These are phyloP conservation scores for Euphonia xanthogaster DNA, from an alignment of 2,797 vertebrate species.

Conservation along the genomic window DNA sequence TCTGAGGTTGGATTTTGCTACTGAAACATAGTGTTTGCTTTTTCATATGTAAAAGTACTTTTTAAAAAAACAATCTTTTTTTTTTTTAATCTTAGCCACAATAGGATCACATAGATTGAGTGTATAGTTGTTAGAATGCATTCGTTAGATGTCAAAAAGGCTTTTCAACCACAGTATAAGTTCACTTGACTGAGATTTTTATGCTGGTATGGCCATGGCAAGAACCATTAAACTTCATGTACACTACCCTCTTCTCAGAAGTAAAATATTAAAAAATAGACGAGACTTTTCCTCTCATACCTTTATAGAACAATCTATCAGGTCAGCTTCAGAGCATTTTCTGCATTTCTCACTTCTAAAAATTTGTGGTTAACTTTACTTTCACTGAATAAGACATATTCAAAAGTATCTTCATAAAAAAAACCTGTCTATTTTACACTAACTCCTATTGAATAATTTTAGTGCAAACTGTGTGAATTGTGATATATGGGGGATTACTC, in stretches of 20 bases:
- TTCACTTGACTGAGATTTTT: not conserved
- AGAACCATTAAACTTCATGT: not conserved
- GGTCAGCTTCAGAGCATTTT: not conserved
- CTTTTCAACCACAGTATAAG: not conserved
- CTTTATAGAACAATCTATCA: not conserved
- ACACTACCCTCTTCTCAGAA: not conserved
- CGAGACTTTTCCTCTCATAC: not conserved
- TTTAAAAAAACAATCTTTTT: not conserved
- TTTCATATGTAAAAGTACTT: not conserved
- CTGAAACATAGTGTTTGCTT: not conserved
- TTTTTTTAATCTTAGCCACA: not conserved
- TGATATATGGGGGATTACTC: not conserved
- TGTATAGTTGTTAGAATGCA: not conserved
- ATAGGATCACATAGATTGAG: not conserved
- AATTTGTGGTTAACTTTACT: not conserved
- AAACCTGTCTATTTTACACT: not conserved
- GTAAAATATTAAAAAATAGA: not conserved
- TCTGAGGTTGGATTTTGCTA: not conserved
- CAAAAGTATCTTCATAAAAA: not conserved
- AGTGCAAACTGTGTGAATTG: not conserved
- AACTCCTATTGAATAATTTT: not conserved
- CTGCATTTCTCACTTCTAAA: not conserved
- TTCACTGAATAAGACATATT: not conserved
- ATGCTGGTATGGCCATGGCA: not conserved
- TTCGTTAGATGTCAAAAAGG: not conserved